Evolutionary conservation across 2,888 invertebrate genomes (phyloP), one percentile per base, ranked within the genome.

Genomic region (Chesias legatella): DNA sequence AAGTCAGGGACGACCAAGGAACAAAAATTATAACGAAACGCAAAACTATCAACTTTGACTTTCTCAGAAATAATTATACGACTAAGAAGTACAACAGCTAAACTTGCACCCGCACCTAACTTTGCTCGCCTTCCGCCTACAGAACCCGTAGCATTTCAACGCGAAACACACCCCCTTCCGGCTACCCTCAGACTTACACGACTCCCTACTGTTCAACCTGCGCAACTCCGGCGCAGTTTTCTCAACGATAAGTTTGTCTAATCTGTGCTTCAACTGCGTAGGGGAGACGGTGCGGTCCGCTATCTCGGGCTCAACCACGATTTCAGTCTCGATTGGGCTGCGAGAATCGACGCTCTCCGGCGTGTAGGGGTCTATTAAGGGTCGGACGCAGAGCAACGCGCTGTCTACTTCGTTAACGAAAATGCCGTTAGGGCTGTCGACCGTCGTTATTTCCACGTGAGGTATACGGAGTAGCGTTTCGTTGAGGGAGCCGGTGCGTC

Each of bases 321-420:
- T 60, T 42, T 59, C 34, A 0, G 76, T 45, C 8, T 78, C 75
- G 46, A 89, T 88, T 0, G 94, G 94, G 28, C 93, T 93, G 59
- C 91, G 93, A 10, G 94, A 94, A 61, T 94, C 94, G 51, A 92
- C 89, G 71, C 94, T 94, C 63, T 95, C 95, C n/a, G 95, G 95
- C 0, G 95, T 95, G 60, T 95, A 95, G 0, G 95, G 94, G 58
- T 94, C 94, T 60, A 91, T 78, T 62, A 81, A 84, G 2, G 55
- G 74, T 1, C 64, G 51, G 0, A 79, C 79, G 6, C 72, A 72
- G 0, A 91, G 64, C 13, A 89, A 63, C 1, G 89, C 84, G 3
- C 78, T 82, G 53, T 91, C 91, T 7, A 90, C 74, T 37, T 89
- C 88, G 52, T 90, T 90, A 0, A 90, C 84, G 42, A 89, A 89